A percentile compares a stretch with the other conserved stretches of the same genome.
Evolutionary conservation across 2,113 vertebrate species (phyloP).

Genomic region (Zingel zingel): DNA sequence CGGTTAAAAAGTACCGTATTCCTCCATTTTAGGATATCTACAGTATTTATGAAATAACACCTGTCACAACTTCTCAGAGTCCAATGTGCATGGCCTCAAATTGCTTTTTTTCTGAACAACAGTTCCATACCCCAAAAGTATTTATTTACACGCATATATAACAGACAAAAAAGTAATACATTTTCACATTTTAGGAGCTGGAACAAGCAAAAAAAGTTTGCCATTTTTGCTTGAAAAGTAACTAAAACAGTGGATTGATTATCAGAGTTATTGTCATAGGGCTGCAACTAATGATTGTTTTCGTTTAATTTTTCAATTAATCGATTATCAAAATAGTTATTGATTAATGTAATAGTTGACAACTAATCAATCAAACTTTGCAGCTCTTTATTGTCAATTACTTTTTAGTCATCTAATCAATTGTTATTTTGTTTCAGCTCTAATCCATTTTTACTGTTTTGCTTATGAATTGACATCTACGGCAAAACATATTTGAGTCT

Average conservation of each 20-base stretch:
- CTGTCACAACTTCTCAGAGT: not conserved
- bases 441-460: not conserved
- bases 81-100: not conserved
- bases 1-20: not conserved
- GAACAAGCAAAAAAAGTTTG: not conserved
- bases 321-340: too few species aligned
- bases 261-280: not conserved
- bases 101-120: not conserved
- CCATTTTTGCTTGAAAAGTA: not conserved
- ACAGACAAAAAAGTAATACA: not conserved
- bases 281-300: too few species aligned
- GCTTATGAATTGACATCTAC: not conserved
- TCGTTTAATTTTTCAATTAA: too few species aligned
- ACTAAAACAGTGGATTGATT: not conserved
- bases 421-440: not conserved
- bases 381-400: too few species aligned
- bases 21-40: not conserved
- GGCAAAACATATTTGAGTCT: not conserved
- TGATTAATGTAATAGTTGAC: too few species aligned
- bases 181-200: not conserved
- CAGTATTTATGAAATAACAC: not conserved
- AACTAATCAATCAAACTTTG: too few species aligned
- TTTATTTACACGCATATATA: not conserved
- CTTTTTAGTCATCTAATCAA: not conserved
- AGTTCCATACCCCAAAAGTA: not conserved